These are phyloP conservation scores for Gyps fulvus DNA, from an alignment of 2,113 vertebrate species.

Conservation along the genomic window DNA sequence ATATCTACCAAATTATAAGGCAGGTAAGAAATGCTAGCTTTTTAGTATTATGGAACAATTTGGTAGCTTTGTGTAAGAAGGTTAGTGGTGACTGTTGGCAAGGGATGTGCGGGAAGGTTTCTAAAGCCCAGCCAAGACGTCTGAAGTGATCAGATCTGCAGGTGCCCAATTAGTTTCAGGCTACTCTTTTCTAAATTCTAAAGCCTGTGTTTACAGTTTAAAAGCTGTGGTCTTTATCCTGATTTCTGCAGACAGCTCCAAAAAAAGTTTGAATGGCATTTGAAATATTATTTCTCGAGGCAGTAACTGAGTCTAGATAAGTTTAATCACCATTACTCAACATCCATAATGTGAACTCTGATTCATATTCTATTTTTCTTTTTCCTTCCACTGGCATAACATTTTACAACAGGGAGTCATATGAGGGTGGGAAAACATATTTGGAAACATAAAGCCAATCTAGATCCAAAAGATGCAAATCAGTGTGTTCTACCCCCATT, in stretches of 20 bases:
- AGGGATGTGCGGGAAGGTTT: background rate
- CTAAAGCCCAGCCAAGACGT: background rate
- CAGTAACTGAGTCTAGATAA: background rate
- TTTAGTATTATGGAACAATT: background rate
- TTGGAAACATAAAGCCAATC: background rate
- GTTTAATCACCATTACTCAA: background rate
- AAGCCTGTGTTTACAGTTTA: background rate
- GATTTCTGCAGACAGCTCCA: background rate
- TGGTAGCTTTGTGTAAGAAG: background rate
- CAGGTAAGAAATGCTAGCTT: background rate
- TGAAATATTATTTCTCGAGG: background rate
- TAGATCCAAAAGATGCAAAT: constrained; percentile 23
- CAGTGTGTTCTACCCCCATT: background rate
- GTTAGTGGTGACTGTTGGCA: background rate
- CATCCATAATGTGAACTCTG: background rate
- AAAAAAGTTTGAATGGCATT: background rate
- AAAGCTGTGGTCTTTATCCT: background rate
- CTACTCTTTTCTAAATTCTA: background rate
- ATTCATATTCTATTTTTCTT: background rate
- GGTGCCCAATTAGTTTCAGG: background rate
- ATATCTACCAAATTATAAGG: background rate
- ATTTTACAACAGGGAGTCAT: constrained; percentile 19
- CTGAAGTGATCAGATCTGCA: background rate
- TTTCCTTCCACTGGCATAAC: background rate
- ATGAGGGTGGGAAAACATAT: constrained; percentile 7